Base-by-base conservation (phyloP, 37 sponge, comb jelly and placozoan species). In the Dysidea cf. avara region DNA sequence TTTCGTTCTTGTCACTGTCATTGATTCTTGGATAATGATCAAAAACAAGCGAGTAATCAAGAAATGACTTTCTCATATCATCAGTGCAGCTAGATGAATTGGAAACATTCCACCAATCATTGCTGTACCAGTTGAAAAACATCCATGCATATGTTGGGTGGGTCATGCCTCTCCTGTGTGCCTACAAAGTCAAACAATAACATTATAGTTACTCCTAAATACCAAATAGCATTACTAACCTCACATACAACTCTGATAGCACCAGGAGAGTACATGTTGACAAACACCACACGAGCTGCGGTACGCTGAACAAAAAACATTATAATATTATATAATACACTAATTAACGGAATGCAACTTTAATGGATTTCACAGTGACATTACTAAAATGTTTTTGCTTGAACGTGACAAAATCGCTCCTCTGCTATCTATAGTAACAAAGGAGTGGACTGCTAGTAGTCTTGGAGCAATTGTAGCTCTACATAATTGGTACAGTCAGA, bases 91-190 rank as follows among this genome's bases (percentile, higher is more conserved):
- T 24, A 12, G 54, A n/a, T n/a, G n/a, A n/a, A n/a, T n/a, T n/a
- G n/a, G n/a, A n/a, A n/a, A n/a, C n/a, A n/a, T n/a, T 37, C 88
- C 88, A 88, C 77, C 83, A 88, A 18, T 72, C 24, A 0, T 72
- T 49, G 4, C 54, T 50, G 36, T 82, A 88, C 88, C 83, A 88
- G 49, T 66, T 72, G 72, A 39, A 77, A 4, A 43, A 21, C 2
- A 88, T 32, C 83, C 83, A 88, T 0, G 36, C 67, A 53, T 88
- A 88, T 1, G 77, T 78, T 58, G 46, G 46, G 46, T 43, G 9
- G 9, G 9, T 9, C 46, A 43, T 12, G 9, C 46, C 46, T 9
- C 9, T 43, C 46, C 9, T 5, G 46, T 43, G 9, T 43, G 46
- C 46, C 46, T 43, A 43, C 9, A n/a, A n/a, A n/a, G n/a, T n/a